A percentile compares a stretch with the other conserved stretches of the same genome.
Evolutionary conservation across 1,140 invertebrate species (phyloP).

Genomic region (Drosophila persimilis): DNA sequence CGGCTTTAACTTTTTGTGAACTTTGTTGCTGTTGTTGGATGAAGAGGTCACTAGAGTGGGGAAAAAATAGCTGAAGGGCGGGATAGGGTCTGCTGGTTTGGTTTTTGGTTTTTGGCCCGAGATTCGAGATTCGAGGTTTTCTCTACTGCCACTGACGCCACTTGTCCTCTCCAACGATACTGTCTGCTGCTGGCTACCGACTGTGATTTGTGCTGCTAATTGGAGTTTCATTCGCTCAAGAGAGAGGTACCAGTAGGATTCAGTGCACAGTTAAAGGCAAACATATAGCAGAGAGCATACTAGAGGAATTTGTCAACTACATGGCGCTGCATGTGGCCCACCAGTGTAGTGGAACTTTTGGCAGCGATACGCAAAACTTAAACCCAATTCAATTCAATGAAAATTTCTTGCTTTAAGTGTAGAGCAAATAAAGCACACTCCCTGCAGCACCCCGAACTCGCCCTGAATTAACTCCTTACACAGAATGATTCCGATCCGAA

Average conservation of each 20-base stretch:
- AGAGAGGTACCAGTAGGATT: no score
- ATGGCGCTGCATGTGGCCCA: no score
- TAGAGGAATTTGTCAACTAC: no score
- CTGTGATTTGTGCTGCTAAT: slow-evolving; percentile 74
- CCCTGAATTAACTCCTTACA: no score
- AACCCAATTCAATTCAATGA: no score
- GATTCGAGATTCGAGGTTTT: slow-evolving; percentile 13
- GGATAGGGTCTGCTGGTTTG: slow-evolving; percentile 3
- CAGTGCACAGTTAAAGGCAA: neutral
- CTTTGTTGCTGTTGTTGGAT: neutral
- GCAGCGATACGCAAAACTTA: no score
- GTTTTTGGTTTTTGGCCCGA: slow-evolving; percentile 32
- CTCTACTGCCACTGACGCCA: slow-evolving; percentile 23
- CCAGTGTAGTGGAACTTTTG: no score
- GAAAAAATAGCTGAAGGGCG: neutral
- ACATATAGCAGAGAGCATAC: no score
- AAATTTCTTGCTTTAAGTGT: no score
- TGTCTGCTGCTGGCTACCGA: slow-evolving; percentile 21
- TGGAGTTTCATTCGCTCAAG: slow-evolving; percentile 58
- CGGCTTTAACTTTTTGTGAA: slow-evolving; percentile 65
- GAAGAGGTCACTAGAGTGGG: neutral
- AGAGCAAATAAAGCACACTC: no score
- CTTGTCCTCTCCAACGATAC: slow-evolving; percentile 29
- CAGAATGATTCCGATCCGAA: no score
- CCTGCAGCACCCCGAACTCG: no score